Percentiles rank a stretch among this genome's conserved stretches.
Conservation (phyloP, 2,113 vertebrate species). For the Rhynchomys soricoides region DNA sequence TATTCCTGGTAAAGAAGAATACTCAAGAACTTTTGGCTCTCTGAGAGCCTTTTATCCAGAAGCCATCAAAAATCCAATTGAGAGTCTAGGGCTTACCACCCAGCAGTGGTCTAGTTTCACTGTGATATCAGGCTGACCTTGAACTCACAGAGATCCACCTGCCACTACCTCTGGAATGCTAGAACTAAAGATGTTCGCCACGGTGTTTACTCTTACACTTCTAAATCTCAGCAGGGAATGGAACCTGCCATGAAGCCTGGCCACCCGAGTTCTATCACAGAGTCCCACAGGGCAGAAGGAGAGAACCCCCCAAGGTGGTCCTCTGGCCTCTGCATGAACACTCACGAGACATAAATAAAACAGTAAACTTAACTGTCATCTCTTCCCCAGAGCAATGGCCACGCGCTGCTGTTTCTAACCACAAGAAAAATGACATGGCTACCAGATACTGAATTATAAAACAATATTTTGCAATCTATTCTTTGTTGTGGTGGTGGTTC, state of each 20-base stretch:
- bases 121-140: neutral
- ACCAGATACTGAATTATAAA: neutral
- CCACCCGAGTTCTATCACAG: neutral
- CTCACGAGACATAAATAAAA: neutral
- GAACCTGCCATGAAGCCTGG: neutral
- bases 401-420: neutral
- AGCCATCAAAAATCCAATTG: neutral
- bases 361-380: neutral
- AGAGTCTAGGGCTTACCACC: neutral
- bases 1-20: neutral
- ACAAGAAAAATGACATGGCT: neutral
- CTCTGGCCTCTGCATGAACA: neutral
- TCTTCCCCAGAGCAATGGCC: neutral
- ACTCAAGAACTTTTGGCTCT: neutral
- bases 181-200: accelerated
- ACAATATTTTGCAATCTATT: neutral
- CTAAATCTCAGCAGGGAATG: neutral
- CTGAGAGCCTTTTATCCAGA: neutral
- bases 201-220: neutral
- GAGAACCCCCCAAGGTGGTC: neutral
- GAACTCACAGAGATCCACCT: neutral
- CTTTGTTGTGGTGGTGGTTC: too few relatives aligned
- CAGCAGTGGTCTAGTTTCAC: neutral
- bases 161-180: neutral
- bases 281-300: neutral